phyloP scores from a whole-genome alignment of 2,888 invertebrate species.

The Xylocampa areola region DNA sequence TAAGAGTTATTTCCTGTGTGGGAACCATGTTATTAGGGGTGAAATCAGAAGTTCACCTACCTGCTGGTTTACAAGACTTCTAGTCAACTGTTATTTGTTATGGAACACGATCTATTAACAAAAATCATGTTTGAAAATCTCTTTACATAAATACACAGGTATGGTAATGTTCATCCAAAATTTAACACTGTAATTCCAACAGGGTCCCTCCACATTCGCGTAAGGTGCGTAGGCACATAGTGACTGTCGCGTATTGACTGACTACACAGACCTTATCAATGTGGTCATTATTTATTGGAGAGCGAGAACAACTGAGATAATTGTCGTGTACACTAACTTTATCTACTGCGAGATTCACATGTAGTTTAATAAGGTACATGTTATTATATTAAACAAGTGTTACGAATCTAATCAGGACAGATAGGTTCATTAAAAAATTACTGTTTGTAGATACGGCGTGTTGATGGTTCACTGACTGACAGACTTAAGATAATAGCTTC shows the following conservation, averaged over 20 bases:
- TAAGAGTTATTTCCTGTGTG: too few relatives aligned
- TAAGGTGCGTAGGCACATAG: constrained; percentile 30
- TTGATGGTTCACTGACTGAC: constrained; percentile 37
- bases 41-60: constrained; percentile 7
- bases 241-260: constrained; percentile 60
- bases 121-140: constrained; percentile 18
- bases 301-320: constrained; percentile 65
- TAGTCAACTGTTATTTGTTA: constrained; percentile 5
- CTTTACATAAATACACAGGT: constrained; percentile 9
- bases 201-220: constrained; percentile 16
- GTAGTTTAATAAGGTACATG: constrained; percentile 30
- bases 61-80: constrained; percentile 6
- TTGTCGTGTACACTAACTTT: constrained; percentile 38
- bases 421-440: constrained; percentile 28
- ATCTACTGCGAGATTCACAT: constrained; percentile 61
- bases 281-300: constrained; percentile 68
- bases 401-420: constrained; percentile 30
- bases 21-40: too few relatives aligned
- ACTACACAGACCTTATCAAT: constrained; percentile 63
- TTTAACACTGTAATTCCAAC: constrained; percentile 10
- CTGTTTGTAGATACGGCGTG: constrained; percentile 15
- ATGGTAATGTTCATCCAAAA: constrained; percentile 28
- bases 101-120: neutral
- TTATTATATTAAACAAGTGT: constrained; percentile 32
- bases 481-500: constrained; percentile 25